Evolutionary conservation across 2,888 invertebrate genomes (phyloP).

Genomic region (Drepanosiphum platanoidis): DNA sequence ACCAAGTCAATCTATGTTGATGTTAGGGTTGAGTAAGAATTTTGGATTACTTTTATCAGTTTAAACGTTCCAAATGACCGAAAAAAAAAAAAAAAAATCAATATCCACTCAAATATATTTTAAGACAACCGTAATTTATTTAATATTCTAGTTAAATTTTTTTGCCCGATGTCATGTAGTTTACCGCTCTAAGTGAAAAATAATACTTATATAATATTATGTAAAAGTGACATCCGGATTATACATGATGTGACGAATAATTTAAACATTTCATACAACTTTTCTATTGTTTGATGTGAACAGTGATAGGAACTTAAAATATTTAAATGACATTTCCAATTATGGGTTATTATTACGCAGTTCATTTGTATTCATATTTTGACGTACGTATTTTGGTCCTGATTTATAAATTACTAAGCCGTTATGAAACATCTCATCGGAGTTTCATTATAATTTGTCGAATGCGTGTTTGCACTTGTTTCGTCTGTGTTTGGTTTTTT

Average conservation of each 20-base stretch:
- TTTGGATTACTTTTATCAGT: no score
- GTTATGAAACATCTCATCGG: no score
- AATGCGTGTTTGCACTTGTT: no score
- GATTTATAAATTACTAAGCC: neutral
- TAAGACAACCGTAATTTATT: neutral
- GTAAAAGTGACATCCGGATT: neutral
- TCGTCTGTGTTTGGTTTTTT: no score
- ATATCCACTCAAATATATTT: neutral
- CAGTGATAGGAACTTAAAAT: neutral
- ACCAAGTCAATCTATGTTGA: no score
- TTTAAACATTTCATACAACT: constrained; percentile 4
- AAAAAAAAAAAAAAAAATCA: neutral
- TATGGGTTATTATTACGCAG: neutral
- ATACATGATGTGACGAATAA: neutral
- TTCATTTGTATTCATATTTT: neutral
- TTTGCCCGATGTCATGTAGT: neutral
- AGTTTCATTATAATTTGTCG: no score
- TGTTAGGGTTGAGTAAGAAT: no score
- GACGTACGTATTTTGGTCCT: neutral
- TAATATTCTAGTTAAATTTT: neutral
- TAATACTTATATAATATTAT: neutral
- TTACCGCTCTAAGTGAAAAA: neutral
- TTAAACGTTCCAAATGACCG: neutral
- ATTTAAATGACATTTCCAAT: neutral
- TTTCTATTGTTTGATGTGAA: neutral